phyloP scores from a whole-genome alignment of 2,113 vertebrate species.

The Ptyas mucosa region DNA sequence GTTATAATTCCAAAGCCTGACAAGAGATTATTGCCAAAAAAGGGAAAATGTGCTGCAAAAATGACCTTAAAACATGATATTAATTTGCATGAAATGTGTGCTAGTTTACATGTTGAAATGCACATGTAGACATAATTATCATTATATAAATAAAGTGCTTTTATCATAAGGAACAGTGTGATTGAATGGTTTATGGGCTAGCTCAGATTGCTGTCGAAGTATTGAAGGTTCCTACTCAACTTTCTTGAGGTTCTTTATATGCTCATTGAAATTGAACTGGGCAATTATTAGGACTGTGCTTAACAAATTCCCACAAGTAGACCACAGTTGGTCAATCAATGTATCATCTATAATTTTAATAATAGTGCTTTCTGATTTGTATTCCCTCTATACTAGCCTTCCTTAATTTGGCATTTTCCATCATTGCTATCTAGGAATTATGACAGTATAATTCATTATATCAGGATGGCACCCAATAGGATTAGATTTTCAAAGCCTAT shows the following conservation, averaged over 20 bases:
- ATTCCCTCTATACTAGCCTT: not conserved
- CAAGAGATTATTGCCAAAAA: not conserved
- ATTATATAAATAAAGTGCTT: not conserved
- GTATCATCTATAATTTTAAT: not conserved
- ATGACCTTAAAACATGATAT: not conserved
- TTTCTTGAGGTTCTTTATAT: not conserved
- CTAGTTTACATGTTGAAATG: not conserved
- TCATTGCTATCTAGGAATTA: not conserved
- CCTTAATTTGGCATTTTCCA: not conserved
- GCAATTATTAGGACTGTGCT: not conserved
- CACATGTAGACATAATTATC: not conserved
- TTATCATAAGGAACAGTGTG: not conserved
- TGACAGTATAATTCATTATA: not conserved
- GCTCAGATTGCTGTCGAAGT: not conserved
- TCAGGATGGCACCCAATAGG: not conserved
- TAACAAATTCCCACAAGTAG: not conserved
- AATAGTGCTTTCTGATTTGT: not conserved
- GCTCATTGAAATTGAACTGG: not conserved
- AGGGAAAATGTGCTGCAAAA: not conserved
- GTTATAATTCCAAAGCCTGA: not conserved
- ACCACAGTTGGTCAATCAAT: not conserved
- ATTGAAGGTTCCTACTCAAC: not conserved
- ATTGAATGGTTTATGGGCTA: not conserved
- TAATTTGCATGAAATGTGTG: not conserved
- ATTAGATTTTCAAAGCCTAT: not conserved